Conservation (phyloP, 2,113 vertebrate genomes). For the Pseudorasbora parva region DNA sequence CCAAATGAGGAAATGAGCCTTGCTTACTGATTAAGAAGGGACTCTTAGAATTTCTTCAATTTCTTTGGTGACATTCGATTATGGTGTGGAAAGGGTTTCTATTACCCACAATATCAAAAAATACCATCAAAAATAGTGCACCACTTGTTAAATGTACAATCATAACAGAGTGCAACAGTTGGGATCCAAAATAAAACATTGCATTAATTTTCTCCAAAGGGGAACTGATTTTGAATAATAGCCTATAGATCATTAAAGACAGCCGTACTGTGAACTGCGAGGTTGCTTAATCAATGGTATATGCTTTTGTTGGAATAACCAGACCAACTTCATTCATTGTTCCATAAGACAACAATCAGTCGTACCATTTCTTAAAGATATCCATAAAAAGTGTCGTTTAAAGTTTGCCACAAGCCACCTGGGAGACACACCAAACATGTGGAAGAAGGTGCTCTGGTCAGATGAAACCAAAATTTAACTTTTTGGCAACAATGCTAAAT, state of each 20-base stretch:
- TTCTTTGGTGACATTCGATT: conserved; percentile 38
- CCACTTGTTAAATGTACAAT: background rate
- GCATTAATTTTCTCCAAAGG: background rate
- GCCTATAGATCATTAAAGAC: background rate
- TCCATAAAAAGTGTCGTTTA: no score
- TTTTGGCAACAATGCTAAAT: no score
- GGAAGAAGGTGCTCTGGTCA: no score
- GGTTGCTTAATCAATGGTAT: background rate
- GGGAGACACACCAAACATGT: no score
- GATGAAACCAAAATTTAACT: no score
- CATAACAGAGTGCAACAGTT: background rate
- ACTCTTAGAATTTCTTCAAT: conserved; percentile 50
- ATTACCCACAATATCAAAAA: no score
- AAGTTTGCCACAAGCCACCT: no score
- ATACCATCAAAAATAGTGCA: no score
- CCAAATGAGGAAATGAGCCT: conserved; percentile 49
- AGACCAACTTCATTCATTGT: background rate
- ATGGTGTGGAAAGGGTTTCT: conserved; percentile 34
- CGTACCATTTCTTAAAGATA: no score
- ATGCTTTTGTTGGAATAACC: background rate
- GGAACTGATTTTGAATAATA: background rate
- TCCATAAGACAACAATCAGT: no score
- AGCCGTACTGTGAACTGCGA: background rate
- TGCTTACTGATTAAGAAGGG: conserved; percentile 58
- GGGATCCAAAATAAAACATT: background rate